A percentile compares a stretch with the other conserved stretches of the same genome.
These are phyloP conservation scores for Drosophila guanche DNA, from an alignment of 1,140 invertebrate genomes.

Conservation along the genomic window DNA sequence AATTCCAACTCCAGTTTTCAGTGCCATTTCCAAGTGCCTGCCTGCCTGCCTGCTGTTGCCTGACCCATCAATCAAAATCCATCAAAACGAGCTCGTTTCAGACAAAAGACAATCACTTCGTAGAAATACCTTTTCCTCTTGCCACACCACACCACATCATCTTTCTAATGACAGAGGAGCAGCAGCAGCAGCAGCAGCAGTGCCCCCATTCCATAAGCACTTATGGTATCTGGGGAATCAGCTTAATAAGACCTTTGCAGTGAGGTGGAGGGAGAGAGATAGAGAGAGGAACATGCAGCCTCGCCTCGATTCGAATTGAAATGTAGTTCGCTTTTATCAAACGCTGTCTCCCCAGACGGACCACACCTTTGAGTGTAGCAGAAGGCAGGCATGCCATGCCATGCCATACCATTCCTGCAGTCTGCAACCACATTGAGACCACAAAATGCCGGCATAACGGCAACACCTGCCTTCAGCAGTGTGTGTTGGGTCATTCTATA, in stretches of 20 bases:
- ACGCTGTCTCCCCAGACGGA: constrained; percentile 20
- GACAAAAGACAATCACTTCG: constrained; percentile 29
- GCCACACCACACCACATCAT: neutral
- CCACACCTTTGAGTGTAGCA: constrained; percentile 34
- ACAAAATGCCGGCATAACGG: constrained; percentile 54
- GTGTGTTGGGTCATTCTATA: constrained; percentile 1
- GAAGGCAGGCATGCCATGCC: neutral
- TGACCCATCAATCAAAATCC: constrained; percentile 39
- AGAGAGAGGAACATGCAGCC: too few species aligned
- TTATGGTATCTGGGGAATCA: constrained; percentile 38
- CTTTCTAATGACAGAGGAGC: constrained; percentile 31
- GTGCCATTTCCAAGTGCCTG: constrained; percentile 23
- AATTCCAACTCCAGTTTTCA: neutral
- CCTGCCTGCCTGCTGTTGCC: constrained; percentile 6
- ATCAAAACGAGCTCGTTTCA: constrained; percentile 29
- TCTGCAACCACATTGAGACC: constrained; percentile 33
- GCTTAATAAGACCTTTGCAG: constrained; percentile 55
- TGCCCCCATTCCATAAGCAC: constrained; percentile 3
- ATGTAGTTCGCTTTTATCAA: constrained; percentile 49
- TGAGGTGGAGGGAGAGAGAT: too few species aligned
- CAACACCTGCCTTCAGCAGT: constrained; percentile 61
- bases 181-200: too few species aligned
- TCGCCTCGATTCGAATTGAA: constrained; percentile 38
- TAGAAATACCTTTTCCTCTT: constrained; percentile 22
- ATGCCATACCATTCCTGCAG: constrained; percentile 4